phyloP scores from a whole-genome alignment of 2,113 vertebrate genomes.

The Nannobrachium achirus region DNA sequence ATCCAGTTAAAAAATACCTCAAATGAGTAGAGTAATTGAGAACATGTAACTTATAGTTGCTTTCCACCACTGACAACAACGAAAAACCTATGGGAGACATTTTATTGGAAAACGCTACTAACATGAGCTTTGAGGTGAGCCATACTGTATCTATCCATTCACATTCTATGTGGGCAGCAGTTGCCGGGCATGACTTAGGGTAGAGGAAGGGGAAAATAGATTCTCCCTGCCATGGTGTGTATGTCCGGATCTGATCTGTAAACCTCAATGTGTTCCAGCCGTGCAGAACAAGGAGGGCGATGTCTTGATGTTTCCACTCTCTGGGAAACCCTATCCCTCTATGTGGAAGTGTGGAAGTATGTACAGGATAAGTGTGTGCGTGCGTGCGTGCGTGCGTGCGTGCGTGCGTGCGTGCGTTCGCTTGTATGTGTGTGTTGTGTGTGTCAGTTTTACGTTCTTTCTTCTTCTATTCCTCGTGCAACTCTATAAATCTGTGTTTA shows the following conservation, averaged over 20 bases:
- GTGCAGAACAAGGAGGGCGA: conserved; percentile 19
- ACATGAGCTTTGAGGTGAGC: not conserved
- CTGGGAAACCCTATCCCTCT: conserved; percentile 53
- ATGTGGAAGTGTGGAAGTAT: conserved; percentile 19
- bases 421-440: not conserved
- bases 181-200: conserved; percentile 1
- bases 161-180: conserved; percentile 8
- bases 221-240: conserved; percentile 12
- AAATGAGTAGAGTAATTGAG: no score
- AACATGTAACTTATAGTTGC: no score
- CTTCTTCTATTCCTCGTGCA: not conserved
- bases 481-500: conserved; percentile 9
- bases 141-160: not conserved
- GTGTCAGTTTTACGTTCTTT: no score
- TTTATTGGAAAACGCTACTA: not conserved
- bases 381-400: not conserved
- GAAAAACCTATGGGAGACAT: not conserved
- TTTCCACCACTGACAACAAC: no score
- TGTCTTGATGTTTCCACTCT: conserved; percentile 58
- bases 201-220: conserved; percentile 12
- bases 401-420: not conserved
- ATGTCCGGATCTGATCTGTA: conserved; percentile 42
- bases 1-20: no score
- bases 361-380: not conserved
- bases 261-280: conserved; percentile 58